These are phyloP conservation scores for Pachycephus smyrnensis DNA, from an alignment of 2,888 invertebrate species.

Conservation along the genomic window DNA sequence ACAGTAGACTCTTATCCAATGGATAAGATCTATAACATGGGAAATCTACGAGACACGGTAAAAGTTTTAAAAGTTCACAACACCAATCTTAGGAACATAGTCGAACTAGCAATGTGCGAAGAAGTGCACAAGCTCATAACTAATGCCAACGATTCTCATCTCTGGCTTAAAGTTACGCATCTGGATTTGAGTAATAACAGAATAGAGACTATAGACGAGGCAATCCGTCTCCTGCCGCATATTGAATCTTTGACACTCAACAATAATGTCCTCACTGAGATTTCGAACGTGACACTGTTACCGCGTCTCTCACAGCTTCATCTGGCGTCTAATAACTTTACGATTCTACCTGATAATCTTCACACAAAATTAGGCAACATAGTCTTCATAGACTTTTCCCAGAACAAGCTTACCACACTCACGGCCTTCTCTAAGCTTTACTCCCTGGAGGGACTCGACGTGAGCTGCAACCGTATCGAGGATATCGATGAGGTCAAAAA, in stretches of 20 bases:
- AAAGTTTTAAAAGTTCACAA: conserved; percentile 75
- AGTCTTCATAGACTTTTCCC: conserved; percentile 84
- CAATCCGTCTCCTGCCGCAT: conserved; percentile 81
- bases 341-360: conserved; percentile 79
- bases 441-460: conserved; percentile 86
- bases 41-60: conserved; percentile 74
- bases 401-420: conserved; percentile 82
- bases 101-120: conserved; percentile 87
- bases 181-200: conserved; percentile 85
- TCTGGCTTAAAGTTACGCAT: conserved; percentile 77
- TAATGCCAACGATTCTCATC: conserved; percentile 69
- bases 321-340: conserved; percentile 81
- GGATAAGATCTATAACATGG: conserved; percentile 74
- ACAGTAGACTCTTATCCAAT: conserved; percentile 78
- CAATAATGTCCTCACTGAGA: conserved; percentile 81
- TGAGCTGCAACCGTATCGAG: conserved; percentile 86
- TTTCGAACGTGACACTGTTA: conserved; percentile 83
- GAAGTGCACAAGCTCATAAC: conserved; percentile 78
- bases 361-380: conserved; percentile 91
- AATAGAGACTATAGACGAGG: conserved; percentile 82
- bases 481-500: conserved; percentile 85
- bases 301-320: conserved; percentile 82
- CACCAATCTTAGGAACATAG: conserved; percentile 76
- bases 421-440: conserved; percentile 84
- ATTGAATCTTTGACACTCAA: conserved; percentile 79